Evolutionary conservation across 2,797 vertebrate genomes (phyloP).

Genomic region (Aldrovandia affinis): DNA sequence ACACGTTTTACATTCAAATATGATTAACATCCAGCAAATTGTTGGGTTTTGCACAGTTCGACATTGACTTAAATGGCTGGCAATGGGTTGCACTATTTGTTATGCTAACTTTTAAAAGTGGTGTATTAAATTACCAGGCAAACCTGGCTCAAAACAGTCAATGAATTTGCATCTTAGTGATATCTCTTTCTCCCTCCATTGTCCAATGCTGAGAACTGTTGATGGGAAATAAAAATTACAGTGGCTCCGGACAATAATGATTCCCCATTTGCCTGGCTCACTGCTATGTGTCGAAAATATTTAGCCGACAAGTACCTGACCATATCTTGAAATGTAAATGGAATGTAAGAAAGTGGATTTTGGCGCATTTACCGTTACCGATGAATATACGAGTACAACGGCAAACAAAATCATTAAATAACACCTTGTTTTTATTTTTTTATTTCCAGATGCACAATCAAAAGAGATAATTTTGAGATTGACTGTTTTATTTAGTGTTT

Average conservation of each 20-base stretch:
- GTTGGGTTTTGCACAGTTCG: neutral
- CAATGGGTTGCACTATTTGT: neutral
- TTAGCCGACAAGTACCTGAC: neutral
- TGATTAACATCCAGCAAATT: neutral
- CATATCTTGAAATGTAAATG: neutral
- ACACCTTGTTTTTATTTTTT: no score
- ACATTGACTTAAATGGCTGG: neutral
- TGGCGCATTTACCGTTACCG: no score
- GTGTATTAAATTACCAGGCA: conserved; percentile 22
- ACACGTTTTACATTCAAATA: neutral
- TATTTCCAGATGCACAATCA: no score
- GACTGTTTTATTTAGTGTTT: no score
- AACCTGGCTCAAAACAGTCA: conserved; percentile 43
- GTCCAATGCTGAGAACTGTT: conserved; percentile 7
- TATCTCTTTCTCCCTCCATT: conserved; percentile 11
- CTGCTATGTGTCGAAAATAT: neutral
- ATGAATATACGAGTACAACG: no score
- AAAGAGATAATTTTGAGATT: no score
- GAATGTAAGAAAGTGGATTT: neutral
- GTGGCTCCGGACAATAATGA: conserved; percentile 17
- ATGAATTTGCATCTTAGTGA: conserved; percentile 5
- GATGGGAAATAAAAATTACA: conserved; percentile 24
- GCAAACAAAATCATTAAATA: no score
- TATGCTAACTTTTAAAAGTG: neutral
- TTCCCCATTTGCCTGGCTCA: neutral